phyloP scores from a whole-genome alignment of 2,113 vertebrate species.

The Chloroceryle aenea region DNA sequence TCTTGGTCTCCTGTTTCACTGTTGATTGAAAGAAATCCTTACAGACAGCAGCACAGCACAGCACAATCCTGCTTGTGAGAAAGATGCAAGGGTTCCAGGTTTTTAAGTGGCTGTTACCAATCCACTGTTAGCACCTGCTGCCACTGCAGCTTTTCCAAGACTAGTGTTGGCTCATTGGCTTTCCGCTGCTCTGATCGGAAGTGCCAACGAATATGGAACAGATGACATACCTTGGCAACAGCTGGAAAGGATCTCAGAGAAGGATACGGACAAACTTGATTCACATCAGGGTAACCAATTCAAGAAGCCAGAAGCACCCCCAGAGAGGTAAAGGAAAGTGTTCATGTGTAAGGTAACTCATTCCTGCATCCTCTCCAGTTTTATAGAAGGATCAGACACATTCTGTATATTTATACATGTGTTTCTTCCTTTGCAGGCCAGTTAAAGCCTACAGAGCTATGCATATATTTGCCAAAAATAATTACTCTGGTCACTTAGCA shows the following conservation, averaged over 20 bases:
- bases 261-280: background rate
- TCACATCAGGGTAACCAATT: background rate
- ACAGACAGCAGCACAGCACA: background rate
- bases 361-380: background rate
- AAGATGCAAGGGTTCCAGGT: background rate
- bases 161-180: background rate
- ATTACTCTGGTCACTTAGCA: conserved; percentile 34
- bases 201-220: background rate
- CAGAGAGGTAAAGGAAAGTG: background rate
- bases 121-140: conserved; percentile 26
- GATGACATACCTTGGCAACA: background rate
- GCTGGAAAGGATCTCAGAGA: background rate
- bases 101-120: conserved; percentile 33
- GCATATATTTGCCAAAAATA: conserved; percentile 1
- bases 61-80: background rate
- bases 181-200: background rate
- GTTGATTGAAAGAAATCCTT: background rate
- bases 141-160: conserved; percentile 8
- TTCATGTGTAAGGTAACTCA: background rate
- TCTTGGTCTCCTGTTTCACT: background rate
- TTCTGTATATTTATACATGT: background rate
- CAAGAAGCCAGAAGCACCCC: background rate
- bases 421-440: background rate
- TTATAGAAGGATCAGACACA: background rate
- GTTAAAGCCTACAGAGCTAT: background rate